Percentiles rank a stretch among this genome's conserved stretches.
Conservation (phyloP, 2,113 vertebrate genomes). For the Cettia cetti region DNA sequence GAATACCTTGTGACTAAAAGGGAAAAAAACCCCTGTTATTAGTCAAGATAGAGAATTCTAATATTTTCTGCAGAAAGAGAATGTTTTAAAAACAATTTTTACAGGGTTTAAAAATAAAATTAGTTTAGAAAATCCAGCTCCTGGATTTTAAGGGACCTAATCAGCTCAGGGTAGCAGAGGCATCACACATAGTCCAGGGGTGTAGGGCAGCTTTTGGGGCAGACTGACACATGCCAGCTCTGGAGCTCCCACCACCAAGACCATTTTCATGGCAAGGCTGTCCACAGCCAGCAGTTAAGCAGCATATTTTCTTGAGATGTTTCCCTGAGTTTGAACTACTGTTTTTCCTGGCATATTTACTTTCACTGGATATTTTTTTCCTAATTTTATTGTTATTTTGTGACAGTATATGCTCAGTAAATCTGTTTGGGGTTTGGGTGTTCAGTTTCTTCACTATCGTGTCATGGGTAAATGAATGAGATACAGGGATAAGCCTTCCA, state of each 20-base stretch:
- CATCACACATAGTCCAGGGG: rapidly evolving
- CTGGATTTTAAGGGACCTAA: neutral
- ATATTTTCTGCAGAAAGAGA: neutral
- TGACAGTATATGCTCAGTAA: neutral
- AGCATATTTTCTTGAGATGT: neutral
- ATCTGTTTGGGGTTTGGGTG: neutral
- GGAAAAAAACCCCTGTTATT: neutral
- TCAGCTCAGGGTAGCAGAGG: neutral
- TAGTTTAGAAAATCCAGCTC: neutral
- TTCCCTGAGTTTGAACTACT: neutral
- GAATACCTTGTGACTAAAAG: neutral
- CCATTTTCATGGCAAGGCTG: neutral
- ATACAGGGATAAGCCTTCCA: neutral
- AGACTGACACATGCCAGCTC: neutral
- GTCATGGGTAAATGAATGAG: neutral
- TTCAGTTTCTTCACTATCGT: neutral
- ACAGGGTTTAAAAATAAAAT: neutral
- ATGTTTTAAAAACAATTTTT: neutral
- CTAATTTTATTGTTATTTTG: neutral
- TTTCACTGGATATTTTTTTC: neutral
- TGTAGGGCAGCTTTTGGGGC: rapidly evolving
- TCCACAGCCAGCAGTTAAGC: neutral
- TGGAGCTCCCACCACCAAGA: neutral
- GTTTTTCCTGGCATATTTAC: neutral
- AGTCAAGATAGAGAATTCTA: neutral